phyloP scores from a whole-genome alignment of 2,113 vertebrate genomes.

The Scartelaos histophorus region DNA sequence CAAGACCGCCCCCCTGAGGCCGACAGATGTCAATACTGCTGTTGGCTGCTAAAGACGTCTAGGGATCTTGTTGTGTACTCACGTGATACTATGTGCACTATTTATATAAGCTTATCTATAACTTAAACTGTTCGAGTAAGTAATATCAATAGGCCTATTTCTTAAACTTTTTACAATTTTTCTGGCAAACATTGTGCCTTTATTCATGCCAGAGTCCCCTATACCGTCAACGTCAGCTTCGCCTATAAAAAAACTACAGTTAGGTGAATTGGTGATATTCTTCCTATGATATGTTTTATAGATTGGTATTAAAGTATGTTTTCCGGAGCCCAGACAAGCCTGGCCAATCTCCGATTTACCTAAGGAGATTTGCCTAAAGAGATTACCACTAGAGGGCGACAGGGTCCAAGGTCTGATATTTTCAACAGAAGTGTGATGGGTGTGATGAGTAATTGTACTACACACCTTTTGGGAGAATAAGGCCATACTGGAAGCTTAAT shows the following conservation, averaged over 20 bases:
- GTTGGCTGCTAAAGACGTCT: neutral
- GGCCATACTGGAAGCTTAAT: neutral
- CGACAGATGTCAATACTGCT: neutral
- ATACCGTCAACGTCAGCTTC: too few species aligned
- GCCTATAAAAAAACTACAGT: too few species aligned
- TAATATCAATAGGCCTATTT: too few species aligned
- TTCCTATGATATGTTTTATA: too few species aligned
- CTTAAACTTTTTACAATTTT: too few species aligned
- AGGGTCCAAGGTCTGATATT: neutral
- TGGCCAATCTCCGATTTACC: neutral
- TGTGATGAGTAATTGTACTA: neutral
- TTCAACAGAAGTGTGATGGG: neutral
- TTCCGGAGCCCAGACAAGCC: too few species aligned
- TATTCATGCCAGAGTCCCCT: too few species aligned
- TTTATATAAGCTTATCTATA: too few species aligned
- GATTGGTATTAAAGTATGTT: too few species aligned
- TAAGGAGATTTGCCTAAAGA: neutral
- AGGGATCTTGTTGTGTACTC: neutral
- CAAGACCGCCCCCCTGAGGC: conserved; percentile 46
- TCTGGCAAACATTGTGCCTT: too few species aligned
- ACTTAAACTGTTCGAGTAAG: too few species aligned
- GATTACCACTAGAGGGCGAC: neutral
- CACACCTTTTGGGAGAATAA: neutral
- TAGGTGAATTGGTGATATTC: neutral
- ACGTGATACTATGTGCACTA: too few species aligned